Conservation (phyloP, 1,140 invertebrate species). For the Bombus difficillimus region DNA sequence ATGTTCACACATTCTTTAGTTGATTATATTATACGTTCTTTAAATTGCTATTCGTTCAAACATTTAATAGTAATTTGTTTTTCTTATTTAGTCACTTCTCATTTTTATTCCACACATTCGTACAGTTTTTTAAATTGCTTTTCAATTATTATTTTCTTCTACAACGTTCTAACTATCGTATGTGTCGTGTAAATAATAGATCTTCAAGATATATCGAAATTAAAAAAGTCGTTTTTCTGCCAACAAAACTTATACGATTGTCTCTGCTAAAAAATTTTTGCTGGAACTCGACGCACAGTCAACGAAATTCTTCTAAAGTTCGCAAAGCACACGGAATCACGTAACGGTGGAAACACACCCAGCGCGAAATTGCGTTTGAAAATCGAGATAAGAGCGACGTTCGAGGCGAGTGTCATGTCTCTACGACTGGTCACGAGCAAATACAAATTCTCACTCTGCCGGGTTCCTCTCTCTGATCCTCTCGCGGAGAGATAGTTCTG, state of each 20-base stretch:
- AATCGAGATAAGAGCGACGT: constrained; percentile 26
- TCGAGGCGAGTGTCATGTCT: constrained; percentile 10
- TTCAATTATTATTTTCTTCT: not conserved
- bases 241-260: no score
- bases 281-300: not conserved
- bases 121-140: not conserved
- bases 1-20: no score
- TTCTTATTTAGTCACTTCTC: no score
- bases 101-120: not conserved
- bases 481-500: constrained; percentile 25
- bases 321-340: not conserved
- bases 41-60: not conserved
- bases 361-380: not conserved
- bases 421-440: constrained; percentile 26
- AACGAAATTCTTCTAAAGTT: not conserved
- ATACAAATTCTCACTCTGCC: constrained; percentile 34
- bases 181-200: no score
- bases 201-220: no score
- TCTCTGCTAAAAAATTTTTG: not conserved
- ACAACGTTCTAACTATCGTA: no score
- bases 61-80: not conserved
- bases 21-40: no score
- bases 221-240: no score
- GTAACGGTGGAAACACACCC: not conserved
- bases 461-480: constrained; percentile 16